Base-by-base conservation (phyloP, 1,140 invertebrate species). In the Atta cephalotes region DNA sequence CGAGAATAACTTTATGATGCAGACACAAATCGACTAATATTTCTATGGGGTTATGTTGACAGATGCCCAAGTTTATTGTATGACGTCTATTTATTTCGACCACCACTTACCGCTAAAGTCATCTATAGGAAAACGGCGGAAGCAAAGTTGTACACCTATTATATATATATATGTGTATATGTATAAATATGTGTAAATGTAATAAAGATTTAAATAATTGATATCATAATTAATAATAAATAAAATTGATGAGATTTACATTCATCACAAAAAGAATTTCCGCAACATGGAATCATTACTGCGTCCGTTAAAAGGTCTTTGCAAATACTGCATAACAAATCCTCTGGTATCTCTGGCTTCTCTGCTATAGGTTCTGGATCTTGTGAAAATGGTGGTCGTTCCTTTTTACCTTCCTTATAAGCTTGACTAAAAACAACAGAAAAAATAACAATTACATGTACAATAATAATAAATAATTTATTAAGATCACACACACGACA, bases 211-310 rank as follows among this genome's bases (percentile, higher is more conserved):
- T 58, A n/a, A 58, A 58, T 58, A 58, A 58, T 58, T 58, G n/a
- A 58, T 56, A 53, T 53, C 12, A 53, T 53, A 53, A n/a, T 56
- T 7, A 3, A 56, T 58, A 58, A n/a, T n/a, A n/a, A n/a, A n/a
- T n/a, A n/a, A n/a, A 21, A 7, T 58, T 58, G 7, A 0, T 9
- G 5, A 72, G 45, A 88, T 95, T 97, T 97, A 98, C 99, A 99
- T 95, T 99, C 99, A 96, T 99, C 99, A 96, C 99, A 99, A 95
- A 99, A 99, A 35, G 98, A 99, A 94, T 98, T 98, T 21, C 98
- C 99, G 95, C 99, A 99, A 93, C 99, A 99, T 1, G 98, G 98
- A 94, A 99, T 99, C 96, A 99, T 97, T 16, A 99, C 98, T 77
- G 99, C 99, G 96, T 99, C 99, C 0, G 97, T 97, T 76, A 99